Conservation (phyloP, 2,113 vertebrate species). For the Cebus imitator region DNA sequence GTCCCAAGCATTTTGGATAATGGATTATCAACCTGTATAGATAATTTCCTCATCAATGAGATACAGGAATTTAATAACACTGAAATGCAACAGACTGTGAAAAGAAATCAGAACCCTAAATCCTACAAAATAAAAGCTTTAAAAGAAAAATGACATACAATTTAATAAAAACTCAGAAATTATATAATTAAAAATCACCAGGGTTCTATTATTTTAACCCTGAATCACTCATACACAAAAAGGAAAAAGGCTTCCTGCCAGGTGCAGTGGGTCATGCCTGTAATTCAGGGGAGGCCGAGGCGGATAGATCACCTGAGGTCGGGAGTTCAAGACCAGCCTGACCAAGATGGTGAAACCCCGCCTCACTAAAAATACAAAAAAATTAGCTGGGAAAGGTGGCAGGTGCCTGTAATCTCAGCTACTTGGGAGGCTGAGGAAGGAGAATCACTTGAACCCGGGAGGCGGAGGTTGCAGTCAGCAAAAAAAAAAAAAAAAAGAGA, state of each 20-base stretch:
- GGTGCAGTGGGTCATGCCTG: no score
- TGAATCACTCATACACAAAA: background rate
- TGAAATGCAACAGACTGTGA: background rate
- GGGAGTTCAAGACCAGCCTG: no score
- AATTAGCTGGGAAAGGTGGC: no score
- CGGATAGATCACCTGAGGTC: no score
- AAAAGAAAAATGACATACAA: conserved; percentile 33
- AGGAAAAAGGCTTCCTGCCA: background rate
- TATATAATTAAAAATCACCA: conserved; percentile 20
- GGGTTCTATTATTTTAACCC: background rate
- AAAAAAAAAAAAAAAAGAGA: no score
- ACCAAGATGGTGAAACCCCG: no score
- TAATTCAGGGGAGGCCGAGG: no score
- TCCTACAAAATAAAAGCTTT: conserved; percentile 42
- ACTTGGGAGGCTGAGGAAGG: no score
- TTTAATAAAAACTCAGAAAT: conserved; percentile 21
- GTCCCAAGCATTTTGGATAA: background rate
- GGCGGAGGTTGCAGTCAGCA: no score
- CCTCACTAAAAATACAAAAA: no score
- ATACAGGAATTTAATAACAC: conserved; percentile 22
- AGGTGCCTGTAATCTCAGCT: no score
- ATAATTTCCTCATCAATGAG: conserved; percentile 40
- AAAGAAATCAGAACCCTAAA: conserved; percentile 19
- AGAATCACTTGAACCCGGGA: no score
- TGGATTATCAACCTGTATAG: background rate